phyloP scores from a whole-genome alignment of 2,888 invertebrate species.

The Omphaloscelis lunosa region DNA sequence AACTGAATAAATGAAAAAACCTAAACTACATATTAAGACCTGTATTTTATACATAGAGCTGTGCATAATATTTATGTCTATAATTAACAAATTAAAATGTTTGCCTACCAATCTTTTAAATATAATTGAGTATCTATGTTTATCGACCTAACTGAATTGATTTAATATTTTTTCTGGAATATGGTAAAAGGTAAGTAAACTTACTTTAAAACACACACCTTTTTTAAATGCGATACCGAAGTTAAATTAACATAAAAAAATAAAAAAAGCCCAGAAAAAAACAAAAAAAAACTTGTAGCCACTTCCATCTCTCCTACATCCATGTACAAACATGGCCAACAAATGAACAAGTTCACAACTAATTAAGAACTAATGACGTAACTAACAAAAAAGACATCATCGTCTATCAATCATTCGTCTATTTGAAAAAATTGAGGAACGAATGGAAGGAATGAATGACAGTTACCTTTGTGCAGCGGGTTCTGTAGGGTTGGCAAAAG shows the following conservation, averaged over 20 bases:
- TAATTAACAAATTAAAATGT: neutral
- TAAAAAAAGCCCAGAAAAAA: too few species aligned
- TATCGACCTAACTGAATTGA: neutral
- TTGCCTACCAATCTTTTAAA: neutral
- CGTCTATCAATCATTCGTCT: slow-evolving; percentile 88
- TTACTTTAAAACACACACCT: neutral
- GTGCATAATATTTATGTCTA: neutral
- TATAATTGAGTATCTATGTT: neutral
- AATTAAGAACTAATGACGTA: slow-evolving; percentile 88
- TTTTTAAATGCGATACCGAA: neutral
- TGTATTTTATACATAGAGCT: neutral
- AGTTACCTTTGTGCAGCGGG: slow-evolving; percentile 47
- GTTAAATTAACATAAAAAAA: neutral
- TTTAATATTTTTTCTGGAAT: neutral
- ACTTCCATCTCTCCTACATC: slow-evolving; percentile 36
- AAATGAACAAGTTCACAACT: slow-evolving; percentile 88
- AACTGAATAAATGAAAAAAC: neutral
- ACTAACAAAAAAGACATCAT: slow-evolving; percentile 88
- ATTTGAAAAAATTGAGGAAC: slow-evolving; percentile 80
- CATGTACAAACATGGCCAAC: slow-evolving; percentile 71
- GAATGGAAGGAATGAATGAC: slow-evolving; percentile 69
- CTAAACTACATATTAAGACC: neutral
- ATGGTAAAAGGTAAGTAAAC: neutral
- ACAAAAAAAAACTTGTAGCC: slow-evolving; percentile 23
- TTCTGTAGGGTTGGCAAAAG: slow-evolving; percentile 38